Conservation (phyloP, 2,888 invertebrate species). For the Tenthredo mesomela region DNA sequence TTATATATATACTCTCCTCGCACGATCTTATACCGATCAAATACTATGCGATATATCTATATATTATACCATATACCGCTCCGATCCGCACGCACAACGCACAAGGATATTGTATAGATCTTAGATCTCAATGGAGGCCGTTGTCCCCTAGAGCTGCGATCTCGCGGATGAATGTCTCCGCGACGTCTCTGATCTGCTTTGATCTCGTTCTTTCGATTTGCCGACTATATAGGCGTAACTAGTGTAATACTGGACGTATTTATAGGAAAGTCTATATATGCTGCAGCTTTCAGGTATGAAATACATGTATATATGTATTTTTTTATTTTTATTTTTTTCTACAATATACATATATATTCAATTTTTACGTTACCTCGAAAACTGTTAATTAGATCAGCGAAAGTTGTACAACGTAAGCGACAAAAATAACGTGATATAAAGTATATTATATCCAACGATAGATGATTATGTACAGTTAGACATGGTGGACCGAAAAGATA, state of each 20-base stretch:
- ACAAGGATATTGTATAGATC: conserved; percentile 49
- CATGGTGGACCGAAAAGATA: conserved; percentile 16
- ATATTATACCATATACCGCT: background rate
- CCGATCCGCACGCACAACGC: conserved; percentile 36
- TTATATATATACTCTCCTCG: background rate
- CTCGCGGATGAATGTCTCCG: conserved; percentile 46
- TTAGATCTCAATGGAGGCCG: conserved; percentile 48
- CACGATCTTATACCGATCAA: conserved; percentile 13
- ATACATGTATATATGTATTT: background rate
- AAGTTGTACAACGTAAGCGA: conserved; percentile 15
- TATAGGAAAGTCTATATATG: background rate
- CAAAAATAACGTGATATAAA: conserved; percentile 33
- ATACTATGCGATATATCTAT: background rate
- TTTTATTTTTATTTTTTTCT: background rate
- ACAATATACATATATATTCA: background rate
- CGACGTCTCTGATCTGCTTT: conserved; percentile 42
- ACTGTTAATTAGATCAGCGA: conserved; percentile 40
- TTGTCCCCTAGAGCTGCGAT: conserved; percentile 35
- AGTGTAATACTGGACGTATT: conserved; percentile 5
- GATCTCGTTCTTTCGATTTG: conserved; percentile 38
- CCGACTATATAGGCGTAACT: conserved; percentile 8
- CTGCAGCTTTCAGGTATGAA: background rate
- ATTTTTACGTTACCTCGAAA: conserved; percentile 12
- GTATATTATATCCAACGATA: conserved; percentile 1
- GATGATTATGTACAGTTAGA: conserved; percentile 45